Conservation (phyloP, 1,140 invertebrate genomes). For the fruit fly (Drosophila melanogaster) region DNA sequence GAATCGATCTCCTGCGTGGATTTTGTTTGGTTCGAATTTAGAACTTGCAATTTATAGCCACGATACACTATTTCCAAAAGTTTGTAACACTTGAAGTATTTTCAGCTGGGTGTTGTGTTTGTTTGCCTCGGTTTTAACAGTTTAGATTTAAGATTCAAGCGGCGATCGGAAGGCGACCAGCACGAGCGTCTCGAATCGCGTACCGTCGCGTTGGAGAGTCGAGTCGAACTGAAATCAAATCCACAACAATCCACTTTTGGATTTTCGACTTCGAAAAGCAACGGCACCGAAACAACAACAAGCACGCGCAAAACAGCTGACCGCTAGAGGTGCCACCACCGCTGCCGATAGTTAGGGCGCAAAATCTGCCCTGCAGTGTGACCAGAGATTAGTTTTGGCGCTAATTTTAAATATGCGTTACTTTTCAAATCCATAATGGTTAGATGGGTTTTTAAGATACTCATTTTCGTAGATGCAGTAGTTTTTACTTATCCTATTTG, state of each 20-base stretch:
- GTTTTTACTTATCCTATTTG: no score
- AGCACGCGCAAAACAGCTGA: slow-evolving; percentile 27
- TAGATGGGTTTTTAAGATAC: no score
- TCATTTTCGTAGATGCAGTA: no score
- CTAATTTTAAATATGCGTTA: background rate
- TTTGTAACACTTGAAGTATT: slow-evolving; percentile 50
- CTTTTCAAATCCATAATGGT: background rate
- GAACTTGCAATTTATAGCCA: slow-evolving; percentile 14
- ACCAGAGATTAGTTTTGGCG: background rate
- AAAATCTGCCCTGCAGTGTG: background rate
- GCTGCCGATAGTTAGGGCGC: background rate
- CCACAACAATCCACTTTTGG: slow-evolving; percentile 4
- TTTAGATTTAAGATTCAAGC: background rate
- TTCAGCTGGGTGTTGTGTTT: slow-evolving; percentile 50
- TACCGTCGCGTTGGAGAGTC: slow-evolving; percentile 1
- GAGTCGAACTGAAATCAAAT: background rate
- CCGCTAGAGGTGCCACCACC: background rate
- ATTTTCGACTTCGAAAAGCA: background rate
- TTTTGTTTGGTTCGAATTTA: slow-evolving; percentile 14
- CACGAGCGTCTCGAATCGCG: slow-evolving; percentile 4
- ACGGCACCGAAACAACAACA: background rate
- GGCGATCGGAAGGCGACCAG: slow-evolving; percentile 12
- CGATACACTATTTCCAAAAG: slow-evolving; percentile 17
- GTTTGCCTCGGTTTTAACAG: slow-evolving; percentile 3
- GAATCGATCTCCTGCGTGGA: slow-evolving; percentile 13